Evolutionary conservation across 1,140 invertebrate genomes (phyloP).

Genomic region (Calliopsis andreniformis): DNA sequence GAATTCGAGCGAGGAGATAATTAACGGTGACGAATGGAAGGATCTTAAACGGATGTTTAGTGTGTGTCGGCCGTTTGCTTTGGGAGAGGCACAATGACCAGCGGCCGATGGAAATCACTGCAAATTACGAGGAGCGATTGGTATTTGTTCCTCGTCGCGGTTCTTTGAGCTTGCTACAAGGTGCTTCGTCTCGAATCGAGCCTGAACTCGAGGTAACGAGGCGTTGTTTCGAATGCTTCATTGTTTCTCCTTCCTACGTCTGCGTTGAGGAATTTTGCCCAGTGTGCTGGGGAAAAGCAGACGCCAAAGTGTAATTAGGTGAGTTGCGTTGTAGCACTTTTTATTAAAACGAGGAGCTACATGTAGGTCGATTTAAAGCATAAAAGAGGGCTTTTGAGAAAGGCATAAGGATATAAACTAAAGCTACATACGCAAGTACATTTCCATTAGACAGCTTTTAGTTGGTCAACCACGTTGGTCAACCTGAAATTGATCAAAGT

Average conservation of each 20-base stretch:
- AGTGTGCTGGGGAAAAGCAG: no score
- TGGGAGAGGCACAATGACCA: conserved; percentile 4
- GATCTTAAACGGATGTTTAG: conserved; percentile 54
- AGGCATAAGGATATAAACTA: not conserved
- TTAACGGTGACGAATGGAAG: conserved; percentile 50
- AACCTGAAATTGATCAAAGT: no score
- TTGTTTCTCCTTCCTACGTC: no score
- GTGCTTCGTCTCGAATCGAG: not conserved
- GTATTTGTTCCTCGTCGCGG: conserved; percentile 11
- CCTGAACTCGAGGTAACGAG: not conserved
- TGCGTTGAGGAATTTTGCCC: no score
- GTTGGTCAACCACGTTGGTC: no score
- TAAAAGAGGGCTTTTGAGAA: no score
- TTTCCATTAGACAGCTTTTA: no score
- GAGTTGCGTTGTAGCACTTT: no score
- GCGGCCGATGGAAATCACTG: conserved; percentile 43
- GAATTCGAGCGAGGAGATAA: conserved; percentile 49
- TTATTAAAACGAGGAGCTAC: conserved; percentile 11
- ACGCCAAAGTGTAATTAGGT: no score
- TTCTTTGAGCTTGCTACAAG: not conserved
- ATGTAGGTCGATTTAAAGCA: no score
- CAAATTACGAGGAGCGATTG: conserved; percentile 45
- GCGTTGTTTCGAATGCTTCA: no score
- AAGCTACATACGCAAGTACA: no score
- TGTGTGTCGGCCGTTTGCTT: conserved; percentile 23